Base-by-base conservation (phyloP, 2,113 vertebrate species). In the Murina feae region DNA sequence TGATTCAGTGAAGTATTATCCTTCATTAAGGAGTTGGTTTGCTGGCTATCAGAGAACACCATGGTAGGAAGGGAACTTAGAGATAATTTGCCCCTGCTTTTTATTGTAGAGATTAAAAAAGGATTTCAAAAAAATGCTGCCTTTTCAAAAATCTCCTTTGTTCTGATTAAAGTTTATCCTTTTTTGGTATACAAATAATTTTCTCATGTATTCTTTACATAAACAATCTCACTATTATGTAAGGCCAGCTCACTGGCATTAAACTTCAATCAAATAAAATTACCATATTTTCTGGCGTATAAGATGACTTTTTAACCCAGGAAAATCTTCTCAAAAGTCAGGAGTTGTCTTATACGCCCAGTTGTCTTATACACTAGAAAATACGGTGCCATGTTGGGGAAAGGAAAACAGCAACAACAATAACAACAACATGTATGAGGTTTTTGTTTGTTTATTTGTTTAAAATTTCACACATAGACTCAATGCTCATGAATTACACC, bases 1-100 rank as follows among this genome's bases (percentile, higher is more conserved):
- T 96, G 76, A 97, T 84, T 97, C 95, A 95, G 0, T 90, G 95
- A 82, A 95, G 94, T 92, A 96, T 98, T 97, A 98, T 97, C 98
- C 92, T 93, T 97, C 96, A 97, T 97, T 98, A 98, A 92, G 2
- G 63, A 96, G 86, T 88, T 35, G 6, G 95, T 94, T 97, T 98
- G 97, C 0, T 97, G 68, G 72, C 58, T 88, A 66, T 85, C 81
- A 93, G 76, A 74, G 72, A 88, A 74, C 47, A 85, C 49, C 20
- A 30, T 42, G 51, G 37, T 68, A 78, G 85, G 18, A 95, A 92
- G 28, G 28, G 72, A 84, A n/a, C 68, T 93, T 14, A 37, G 95
- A 94, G 71, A 96, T 94, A 72, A 96, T 76, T 92, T 91, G 75
- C 65, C 76, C 63, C 69, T 81, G 71, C 60, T n/a, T 76, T 97